Conservation (phyloP, 2,797 vertebrate species). For the Poeciliopsis infans region DNA sequence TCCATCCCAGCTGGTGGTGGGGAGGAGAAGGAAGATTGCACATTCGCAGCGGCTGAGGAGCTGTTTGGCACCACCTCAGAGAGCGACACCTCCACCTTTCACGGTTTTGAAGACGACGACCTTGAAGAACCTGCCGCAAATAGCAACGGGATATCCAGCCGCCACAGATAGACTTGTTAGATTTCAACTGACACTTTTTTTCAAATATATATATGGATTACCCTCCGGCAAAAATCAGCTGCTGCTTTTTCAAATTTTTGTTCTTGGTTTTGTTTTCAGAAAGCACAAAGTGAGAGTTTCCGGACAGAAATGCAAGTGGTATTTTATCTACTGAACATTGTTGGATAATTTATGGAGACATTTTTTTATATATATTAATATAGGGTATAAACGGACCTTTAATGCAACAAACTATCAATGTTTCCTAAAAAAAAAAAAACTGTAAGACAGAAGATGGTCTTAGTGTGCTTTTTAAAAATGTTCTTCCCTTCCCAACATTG, state of each 20-base stretch:
- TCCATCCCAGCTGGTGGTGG: constrained; percentile 88
- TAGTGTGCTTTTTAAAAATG: constrained; percentile 18
- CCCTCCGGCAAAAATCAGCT: constrained; percentile 81
- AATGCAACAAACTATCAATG: constrained; percentile 62
- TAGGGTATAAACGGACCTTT: constrained; percentile 69
- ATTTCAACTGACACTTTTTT: constrained; percentile 53
- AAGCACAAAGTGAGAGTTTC: constrained; percentile 83
- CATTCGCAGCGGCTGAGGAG: constrained; percentile 90
- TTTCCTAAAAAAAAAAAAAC: constrained; percentile 52
- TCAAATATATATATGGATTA: constrained; percentile 60
- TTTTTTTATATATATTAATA: constrained; percentile 61
- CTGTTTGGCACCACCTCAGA: constrained; percentile 97
- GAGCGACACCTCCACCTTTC: constrained; percentile 98
- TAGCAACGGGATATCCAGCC: constrained; percentile 86
- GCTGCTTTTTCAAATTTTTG: constrained; percentile 75
- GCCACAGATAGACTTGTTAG: constrained; percentile 84
- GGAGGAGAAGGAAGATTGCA: constrained; percentile 89
- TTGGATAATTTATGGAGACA: constrained; percentile 82
- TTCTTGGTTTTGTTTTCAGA: constrained; percentile 75
- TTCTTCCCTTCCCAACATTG: constrained; percentile 41
- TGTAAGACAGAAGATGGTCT: constrained; percentile 57
- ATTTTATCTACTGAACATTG: constrained; percentile 82
- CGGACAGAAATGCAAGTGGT: constrained; percentile 79
- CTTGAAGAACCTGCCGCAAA: constrained; percentile 90
- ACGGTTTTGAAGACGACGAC: constrained; percentile 97